A percentile compares a stretch with the other conserved stretches of the same genome.
Conservation (phyloP, 2,113 vertebrate species). For the western clawed frog (Xenopus tropicalis) region UCB_Xtro_10.0 CM004446.2:93969001-93969500, state of each 20-base stretch:
- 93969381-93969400: constrained; percentile 46
- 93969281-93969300: constrained; percentile 48
- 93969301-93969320: constrained; percentile 51
- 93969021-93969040: constrained; percentile 44
- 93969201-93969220: constrained; percentile 47
- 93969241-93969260: constrained; percentile 53
- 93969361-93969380: constrained; percentile 54
- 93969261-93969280: constrained; percentile 33
- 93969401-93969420: constrained; percentile 48
- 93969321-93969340: constrained; percentile 54
- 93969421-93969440: constrained; percentile 49
- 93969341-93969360: constrained; percentile 59
- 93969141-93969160: constrained; percentile 60
- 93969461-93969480: constrained; percentile 43
- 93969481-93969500: constrained; percentile 51
- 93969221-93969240: constrained; percentile 20
- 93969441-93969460: constrained; percentile 46
- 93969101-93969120: constrained; percentile 54
- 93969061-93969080: constrained; percentile 57
- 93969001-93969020: constrained; percentile 45
- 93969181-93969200: constrained; percentile 51
- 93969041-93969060: constrained; percentile 62
- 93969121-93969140: constrained; percentile 58
- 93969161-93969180: constrained; percentile 53
- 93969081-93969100: constrained; percentile 66